Evolutionary conservation across 2,888 invertebrate species (phyloP).

Genomic region (Cataglyphis livida): DNA sequence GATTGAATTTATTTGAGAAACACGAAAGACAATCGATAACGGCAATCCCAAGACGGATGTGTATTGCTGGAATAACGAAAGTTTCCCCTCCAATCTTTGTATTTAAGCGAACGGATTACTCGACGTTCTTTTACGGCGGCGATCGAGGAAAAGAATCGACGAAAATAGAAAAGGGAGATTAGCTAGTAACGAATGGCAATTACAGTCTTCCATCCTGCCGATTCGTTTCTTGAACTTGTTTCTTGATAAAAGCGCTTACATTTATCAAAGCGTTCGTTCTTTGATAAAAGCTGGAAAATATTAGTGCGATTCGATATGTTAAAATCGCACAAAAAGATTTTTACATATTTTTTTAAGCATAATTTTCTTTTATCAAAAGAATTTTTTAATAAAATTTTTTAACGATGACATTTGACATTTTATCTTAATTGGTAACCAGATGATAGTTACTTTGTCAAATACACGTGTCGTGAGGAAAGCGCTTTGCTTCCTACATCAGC

Average conservation of each 20-base stretch:
- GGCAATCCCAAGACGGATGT: constrained; percentile 22
- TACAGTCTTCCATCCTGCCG: not conserved
- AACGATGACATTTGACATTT: not conserved
- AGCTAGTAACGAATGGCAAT: not conserved
- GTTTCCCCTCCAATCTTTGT: constrained; percentile 1
- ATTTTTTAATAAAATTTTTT: not conserved
- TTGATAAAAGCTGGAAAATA: not conserved
- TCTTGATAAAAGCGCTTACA: not conserved
- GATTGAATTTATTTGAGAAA: constrained; percentile 46
- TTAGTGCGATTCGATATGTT: not conserved
- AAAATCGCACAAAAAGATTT: not conserved
- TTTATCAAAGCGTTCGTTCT: not conserved
- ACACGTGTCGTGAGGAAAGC: constrained; percentile 20
- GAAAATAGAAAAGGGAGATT: constrained; percentile 5
- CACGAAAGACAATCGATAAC: constrained; percentile 49
- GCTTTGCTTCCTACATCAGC: constrained; percentile 1
- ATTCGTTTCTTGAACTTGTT: constrained; percentile 7
- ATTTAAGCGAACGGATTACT: constrained; percentile 36
- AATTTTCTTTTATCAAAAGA: no score
- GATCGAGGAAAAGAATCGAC: not conserved
- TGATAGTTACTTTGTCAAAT: not conserved
- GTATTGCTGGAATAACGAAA: constrained; percentile 26
- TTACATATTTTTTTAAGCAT: not conserved
- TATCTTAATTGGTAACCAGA: constrained; percentile 20
- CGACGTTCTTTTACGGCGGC: not conserved